phyloP scores from a whole-genome alignment of 2,797 vertebrate species.

The Acanthornis magna region DNA sequence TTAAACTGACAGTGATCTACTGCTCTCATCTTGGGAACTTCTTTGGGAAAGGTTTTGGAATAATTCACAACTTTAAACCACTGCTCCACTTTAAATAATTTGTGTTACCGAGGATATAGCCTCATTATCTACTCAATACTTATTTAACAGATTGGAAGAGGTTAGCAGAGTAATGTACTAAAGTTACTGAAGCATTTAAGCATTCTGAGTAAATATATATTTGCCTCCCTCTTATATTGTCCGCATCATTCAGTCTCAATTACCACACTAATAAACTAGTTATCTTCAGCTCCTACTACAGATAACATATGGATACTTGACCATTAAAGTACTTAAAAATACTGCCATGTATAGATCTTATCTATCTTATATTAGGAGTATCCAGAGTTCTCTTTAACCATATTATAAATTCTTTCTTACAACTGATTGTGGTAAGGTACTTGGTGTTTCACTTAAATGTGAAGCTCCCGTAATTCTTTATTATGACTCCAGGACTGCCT shows the following conservation, averaged over 20 bases:
- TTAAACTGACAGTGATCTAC: conserved; percentile 24
- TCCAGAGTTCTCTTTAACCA: not conserved
- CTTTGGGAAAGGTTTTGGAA: not conserved
- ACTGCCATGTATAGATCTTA: not conserved
- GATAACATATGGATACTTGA: not conserved
- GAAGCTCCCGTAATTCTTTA: not conserved
- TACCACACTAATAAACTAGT: conserved; percentile 42
- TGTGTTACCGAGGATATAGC: not conserved
- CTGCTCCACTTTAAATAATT: conserved; percentile 23
- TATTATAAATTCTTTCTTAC: not conserved
- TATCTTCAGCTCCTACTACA: conserved; percentile 2
- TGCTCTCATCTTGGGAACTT: not conserved
- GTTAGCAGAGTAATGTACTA: conserved; percentile 40
- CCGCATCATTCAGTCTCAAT: conserved; percentile 32
- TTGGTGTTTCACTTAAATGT: not conserved
- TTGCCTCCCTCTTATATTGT: conserved; percentile 38
- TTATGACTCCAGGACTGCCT: not conserved
- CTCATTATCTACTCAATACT: conserved; percentile 40
- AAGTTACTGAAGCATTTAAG: conserved; percentile 54
- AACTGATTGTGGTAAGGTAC: not conserved
- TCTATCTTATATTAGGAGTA: not conserved
- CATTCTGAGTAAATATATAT: conserved; percentile 55
- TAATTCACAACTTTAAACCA: conserved; percentile 36
- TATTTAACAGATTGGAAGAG: conserved; percentile 51
- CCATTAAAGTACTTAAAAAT: conserved; percentile 23